These are phyloP conservation scores for Natator depressus DNA, from an alignment of 2,113 vertebrate genomes.

Conservation along the genomic window DNA sequence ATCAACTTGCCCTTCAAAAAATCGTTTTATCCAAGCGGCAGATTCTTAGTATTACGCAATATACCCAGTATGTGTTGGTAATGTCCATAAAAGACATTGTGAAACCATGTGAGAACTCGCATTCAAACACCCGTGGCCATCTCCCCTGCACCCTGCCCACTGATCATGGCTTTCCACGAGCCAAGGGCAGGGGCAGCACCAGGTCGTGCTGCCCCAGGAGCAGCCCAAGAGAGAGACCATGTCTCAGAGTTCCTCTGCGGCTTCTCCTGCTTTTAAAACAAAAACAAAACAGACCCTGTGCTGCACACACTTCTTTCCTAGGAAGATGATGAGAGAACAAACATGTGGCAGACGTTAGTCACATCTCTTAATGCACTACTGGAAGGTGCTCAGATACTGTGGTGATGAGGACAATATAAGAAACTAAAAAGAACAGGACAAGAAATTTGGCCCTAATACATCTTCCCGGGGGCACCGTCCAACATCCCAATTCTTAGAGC, in stretches of 20 bases:
- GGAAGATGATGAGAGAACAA: neutral
- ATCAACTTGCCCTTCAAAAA: neutral
- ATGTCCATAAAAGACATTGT: fast-evolving
- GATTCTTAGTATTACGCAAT: neutral
- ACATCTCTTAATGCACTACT: neutral
- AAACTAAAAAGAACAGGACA: neutral
- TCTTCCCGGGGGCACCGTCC: neutral
- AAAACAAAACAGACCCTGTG: neutral
- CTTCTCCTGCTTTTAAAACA: neutral
- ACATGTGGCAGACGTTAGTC: neutral
- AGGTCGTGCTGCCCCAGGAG: neutral
- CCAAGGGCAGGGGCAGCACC: neutral
- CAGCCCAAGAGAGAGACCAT: neutral
- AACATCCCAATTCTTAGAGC: neutral
- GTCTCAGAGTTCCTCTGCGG: neutral
- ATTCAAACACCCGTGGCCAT: neutral
- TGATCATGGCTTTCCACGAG: neutral
- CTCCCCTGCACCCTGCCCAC: neutral
- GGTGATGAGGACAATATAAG: neutral
- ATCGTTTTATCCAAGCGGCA: neutral
- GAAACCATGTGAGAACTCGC: neutral
- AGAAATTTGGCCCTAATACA: neutral
- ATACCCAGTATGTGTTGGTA: neutral
- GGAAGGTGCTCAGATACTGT: neutral
- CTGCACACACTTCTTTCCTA: neutral